Base-by-base conservation (phyloP, 2,888 invertebrate genomes). In the Aspidapion aeneum region DNA sequence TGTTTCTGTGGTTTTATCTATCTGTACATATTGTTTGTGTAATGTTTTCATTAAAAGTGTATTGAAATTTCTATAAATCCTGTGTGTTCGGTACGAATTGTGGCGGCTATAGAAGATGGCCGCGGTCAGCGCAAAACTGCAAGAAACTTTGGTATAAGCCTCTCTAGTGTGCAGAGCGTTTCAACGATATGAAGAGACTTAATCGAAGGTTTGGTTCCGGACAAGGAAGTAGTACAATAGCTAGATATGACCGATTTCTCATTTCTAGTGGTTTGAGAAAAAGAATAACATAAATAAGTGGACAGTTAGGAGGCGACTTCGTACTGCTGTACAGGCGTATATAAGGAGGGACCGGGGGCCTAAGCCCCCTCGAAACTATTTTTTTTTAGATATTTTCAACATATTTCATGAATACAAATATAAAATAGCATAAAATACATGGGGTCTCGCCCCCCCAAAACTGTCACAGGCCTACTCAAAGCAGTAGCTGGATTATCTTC, bases 211-310 rank as follows among this genome's bases (percentile, higher is more conserved):
- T n/a, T 12, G 49, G 49, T 12, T 48, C 9, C 49, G n/a, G 49
- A 12, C 49, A n/a, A 12, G n/a, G 49, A 48, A 48, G 49, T 9
- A 48, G n/a, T 58, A 58, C 54, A 62, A n/a, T n/a, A n/a, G n/a
- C n/a, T n/a, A n/a, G n/a, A n/a, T n/a, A n/a, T n/a, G 49, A 48
- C n/a, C 49, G 58, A 1, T 58, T 52, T 59, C 20, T 52, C 21
- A 52, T 59, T 50, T 19, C 52, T 5, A n/a, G 20, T 35, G 35
- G 48, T 55, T 54, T 21, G 52, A 18, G 52, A 19, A 59, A 59
- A 51, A 59, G 59, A 52, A 52, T 52, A 65, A 66, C 63, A 59
- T 63, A 65, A 69, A 52, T 60, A 63, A 68, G 61, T 66, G 64
- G 63, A 58, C 57, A 57, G 58, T 67, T 67, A 62, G 63, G 52